Base-by-base conservation (phyloP, 1,140 invertebrate genomes). In the Sycobia sp. region DNA sequence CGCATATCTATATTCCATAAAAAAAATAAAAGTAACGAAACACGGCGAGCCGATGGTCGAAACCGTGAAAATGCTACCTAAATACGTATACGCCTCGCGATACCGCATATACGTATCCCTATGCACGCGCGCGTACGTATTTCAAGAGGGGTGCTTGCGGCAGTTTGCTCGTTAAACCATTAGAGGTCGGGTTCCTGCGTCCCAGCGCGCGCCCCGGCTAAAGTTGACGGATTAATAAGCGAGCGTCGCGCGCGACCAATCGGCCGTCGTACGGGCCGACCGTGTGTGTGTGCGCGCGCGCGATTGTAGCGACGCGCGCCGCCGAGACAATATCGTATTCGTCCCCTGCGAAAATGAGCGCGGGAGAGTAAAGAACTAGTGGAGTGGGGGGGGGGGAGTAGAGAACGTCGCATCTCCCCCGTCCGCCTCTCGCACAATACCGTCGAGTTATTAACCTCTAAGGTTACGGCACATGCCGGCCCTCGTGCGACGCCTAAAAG, bases 161-260 rank as follows among this genome's bases (percentile, higher is more conserved):
- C 50, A 25, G n/a, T 59, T 54, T n/a, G 59, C 62, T 70, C 69
- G 65, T 62, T 56, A 69, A 61, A 69, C 68, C 70, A 67, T 74
- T 74, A 69, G 71, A 70, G 71, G 71, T 76, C 68, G 67, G 67
- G 69, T 70, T 69, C 41, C 51, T 56, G 44, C 59, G 55, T 56
- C 65, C 61, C 59, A 58, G 47, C 68, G 70, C n/a, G n/a, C n/a
- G n/a, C n/a, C n/a, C n/a, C n/a, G n/a, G n/a, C n/a, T n/a, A n/a
- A n/a, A 73, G 73, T 76, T 74, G 70, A 73, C 73, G 74, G 76
- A 79, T 80, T 81, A 79, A 80, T 80, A 81, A 80, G n/a, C 74
- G 76, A 76, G 72, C 79, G 76, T 71, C 73, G 75, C 75, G 11
- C 23, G 72, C 73, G 73, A 67, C 75, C 78, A 79, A 80, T 79